These are phyloP conservation scores for Oscheius onirici DNA, from an alignment of 2,888 invertebrate species.

Conservation along the genomic window DNA sequence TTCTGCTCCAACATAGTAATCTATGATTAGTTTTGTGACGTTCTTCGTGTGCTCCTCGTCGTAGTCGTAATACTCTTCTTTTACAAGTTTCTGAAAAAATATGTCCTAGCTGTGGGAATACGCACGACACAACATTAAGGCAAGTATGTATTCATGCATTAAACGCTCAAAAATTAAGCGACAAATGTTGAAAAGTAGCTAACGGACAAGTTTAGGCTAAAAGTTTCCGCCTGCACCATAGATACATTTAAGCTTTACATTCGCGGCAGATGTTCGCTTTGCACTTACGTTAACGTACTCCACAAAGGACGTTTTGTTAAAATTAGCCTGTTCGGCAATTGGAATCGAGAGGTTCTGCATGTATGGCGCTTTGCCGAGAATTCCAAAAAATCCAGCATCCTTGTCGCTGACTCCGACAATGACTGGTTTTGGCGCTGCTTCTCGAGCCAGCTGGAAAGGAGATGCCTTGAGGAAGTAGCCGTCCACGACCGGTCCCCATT, in stretches of 20 bases:
- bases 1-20: neutral
- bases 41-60: neutral
- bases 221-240: no score
- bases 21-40: neutral
- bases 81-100: no score
- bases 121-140: no score
- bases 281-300: neutral
- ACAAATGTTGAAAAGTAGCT: no score
- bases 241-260: no score
- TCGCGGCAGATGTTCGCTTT: neutral
- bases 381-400: slow-evolving; percentile 7
- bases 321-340: neutral
- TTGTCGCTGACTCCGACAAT: slow-evolving; percentile 26
- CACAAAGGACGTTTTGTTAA: neutral
- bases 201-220: no score
- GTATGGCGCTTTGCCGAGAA: neutral
- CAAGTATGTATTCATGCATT: no score
- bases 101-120: no score
- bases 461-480: slow-evolving; percentile 18
- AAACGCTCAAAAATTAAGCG: no score
- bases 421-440: slow-evolving; percentile 20
- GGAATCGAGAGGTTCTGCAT: neutral
- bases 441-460: neutral
- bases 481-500: slow-evolving; percentile 27
- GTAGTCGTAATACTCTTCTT: no score